Percentiles rank a stretch among this genome's conserved stretches.
These are phyloP conservation scores for Nansenia antarctica DNA, from an alignment of 2,113 vertebrate species.

Conservation along the genomic window DNA sequence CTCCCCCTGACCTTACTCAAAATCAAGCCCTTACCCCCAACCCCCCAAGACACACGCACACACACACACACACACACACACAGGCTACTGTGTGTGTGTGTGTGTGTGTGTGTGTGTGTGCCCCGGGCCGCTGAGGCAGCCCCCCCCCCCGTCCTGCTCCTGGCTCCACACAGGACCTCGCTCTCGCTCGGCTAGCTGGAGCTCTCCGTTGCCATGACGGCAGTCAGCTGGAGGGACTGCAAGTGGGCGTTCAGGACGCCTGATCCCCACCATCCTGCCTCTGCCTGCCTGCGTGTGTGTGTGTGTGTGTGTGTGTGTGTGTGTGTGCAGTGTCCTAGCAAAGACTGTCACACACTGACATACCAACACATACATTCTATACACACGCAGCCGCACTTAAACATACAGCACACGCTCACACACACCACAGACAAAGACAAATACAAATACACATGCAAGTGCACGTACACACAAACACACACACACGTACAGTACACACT, in stretches of 20 bases:
- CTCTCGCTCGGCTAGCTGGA: neutral
- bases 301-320: neutral
- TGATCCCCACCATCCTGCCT: neutral
- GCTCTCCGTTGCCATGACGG: slow-evolving; percentile 6
- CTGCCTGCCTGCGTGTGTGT: neutral
- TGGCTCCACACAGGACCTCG: neutral
- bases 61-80: neutral
- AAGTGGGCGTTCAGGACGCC: slow-evolving; percentile 1
- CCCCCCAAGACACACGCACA: neutral
- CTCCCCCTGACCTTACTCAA: neutral
- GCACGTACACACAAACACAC: neutral
- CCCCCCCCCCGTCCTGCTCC: slow-evolving; percentile 2
- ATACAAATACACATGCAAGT: neutral
- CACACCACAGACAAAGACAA: too few relatives aligned
- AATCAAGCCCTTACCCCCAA: neutral
- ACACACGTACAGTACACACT: neutral
- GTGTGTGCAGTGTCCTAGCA: neutral
- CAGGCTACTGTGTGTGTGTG: neutral
- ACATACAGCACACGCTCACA: neutral
- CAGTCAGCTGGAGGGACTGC: slow-evolving; percentile 8
- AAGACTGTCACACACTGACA: neutral
- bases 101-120: too few relatives aligned
- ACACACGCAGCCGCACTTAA: too few relatives aligned
- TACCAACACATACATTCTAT: neutral
- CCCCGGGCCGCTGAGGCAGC: neutral